A percentile compares a stretch with the other conserved stretches of the same genome.
These are phyloP conservation scores for Agriopis leucophaearia DNA, from an alignment of 2,888 invertebrate species.

Conservation along the genomic window DNA sequence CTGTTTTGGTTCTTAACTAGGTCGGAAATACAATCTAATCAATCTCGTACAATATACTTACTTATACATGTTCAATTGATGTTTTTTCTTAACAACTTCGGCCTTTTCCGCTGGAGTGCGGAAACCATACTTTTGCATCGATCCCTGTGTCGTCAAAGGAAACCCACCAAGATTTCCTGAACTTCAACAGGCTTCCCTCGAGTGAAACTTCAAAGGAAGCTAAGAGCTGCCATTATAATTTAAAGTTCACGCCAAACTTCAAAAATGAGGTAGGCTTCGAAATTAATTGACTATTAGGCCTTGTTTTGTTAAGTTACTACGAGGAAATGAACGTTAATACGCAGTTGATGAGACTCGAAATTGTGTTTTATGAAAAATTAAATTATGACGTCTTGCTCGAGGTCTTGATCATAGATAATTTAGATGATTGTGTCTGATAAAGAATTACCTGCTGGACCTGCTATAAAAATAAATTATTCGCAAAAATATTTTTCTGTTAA, in stretches of 20 bases:
- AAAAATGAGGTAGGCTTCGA: slow-evolving; percentile 24
- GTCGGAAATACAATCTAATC: slow-evolving; percentile 14
- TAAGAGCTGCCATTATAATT: slow-evolving; percentile 34
- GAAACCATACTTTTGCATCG: slow-evolving; percentile 43
- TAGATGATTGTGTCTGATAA: background rate
- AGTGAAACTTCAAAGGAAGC: slow-evolving; percentile 38
- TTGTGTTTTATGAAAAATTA: slow-evolving; percentile 7
- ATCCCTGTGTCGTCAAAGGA: slow-evolving; percentile 43
- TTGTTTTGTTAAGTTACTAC: slow-evolving; percentile 23
- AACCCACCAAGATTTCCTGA: slow-evolving; percentile 44
- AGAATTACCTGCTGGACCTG: background rate
- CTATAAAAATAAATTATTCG: too few relatives aligned
- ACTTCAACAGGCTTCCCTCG: slow-evolving; percentile 34
- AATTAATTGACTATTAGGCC: slow-evolving; percentile 32
- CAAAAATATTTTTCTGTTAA: too few relatives aligned
- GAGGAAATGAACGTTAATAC: slow-evolving; percentile 14
- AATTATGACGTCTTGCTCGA: background rate
- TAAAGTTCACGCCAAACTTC: slow-evolving; percentile 33
- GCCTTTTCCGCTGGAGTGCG: slow-evolving; percentile 35
- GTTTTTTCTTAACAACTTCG: slow-evolving; percentile 29
- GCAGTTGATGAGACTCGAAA: slow-evolving; percentile 15
- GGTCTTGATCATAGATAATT: background rate
- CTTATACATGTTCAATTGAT: background rate
- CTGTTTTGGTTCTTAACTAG: slow-evolving; percentile 3
- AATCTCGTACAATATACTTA: background rate